Evolutionary conservation across 2,113 vertebrate species (phyloP).

Genomic region (Forbesichthys papilliferus): DNA sequence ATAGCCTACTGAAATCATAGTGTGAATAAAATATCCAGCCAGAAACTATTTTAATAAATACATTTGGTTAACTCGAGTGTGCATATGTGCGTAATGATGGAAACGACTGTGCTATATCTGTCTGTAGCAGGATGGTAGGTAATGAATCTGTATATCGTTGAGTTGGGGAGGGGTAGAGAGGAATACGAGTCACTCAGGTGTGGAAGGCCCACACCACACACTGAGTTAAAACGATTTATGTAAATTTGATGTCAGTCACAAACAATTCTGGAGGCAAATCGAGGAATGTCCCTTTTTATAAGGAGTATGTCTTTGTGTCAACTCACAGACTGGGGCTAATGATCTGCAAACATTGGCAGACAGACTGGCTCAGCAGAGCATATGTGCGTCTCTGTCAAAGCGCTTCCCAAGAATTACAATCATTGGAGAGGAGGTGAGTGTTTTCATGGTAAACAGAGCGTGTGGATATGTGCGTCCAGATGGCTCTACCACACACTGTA

Average conservation of each 20-base stretch:
- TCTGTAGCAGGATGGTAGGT: too few species aligned
- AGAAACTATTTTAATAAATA: background rate
- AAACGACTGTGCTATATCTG: too few species aligned
- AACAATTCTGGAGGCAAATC: background rate
- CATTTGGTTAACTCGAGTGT: too few species aligned
- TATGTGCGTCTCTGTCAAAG: conserved; percentile 88
- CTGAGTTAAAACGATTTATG: too few species aligned
- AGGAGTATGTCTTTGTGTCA: background rate
- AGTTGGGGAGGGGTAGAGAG: too few species aligned
- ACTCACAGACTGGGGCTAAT: conserved; percentile 81
- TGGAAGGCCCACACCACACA: too few species aligned
- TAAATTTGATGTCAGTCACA: too few species aligned
- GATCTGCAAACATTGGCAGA: conserved; percentile 97
- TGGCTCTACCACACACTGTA: too few species aligned
- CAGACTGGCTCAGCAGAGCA: conserved; percentile 90
- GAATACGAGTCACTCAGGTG: too few species aligned
- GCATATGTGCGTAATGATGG: too few species aligned
- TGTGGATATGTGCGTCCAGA: too few species aligned
- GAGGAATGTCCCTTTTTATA: background rate
- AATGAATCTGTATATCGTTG: too few species aligned
- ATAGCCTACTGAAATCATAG: background rate
- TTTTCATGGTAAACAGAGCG: background rate
- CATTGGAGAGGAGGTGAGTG: conserved; percentile 91
- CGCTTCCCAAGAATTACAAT: conserved; percentile 91
- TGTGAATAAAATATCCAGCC: background rate